Percentiles rank a stretch among this genome's conserved stretches.
phyloP scores from a whole-genome alignment of 2,888 invertebrate genomes.

The Imbricaverruca yamaguchii region DNA sequence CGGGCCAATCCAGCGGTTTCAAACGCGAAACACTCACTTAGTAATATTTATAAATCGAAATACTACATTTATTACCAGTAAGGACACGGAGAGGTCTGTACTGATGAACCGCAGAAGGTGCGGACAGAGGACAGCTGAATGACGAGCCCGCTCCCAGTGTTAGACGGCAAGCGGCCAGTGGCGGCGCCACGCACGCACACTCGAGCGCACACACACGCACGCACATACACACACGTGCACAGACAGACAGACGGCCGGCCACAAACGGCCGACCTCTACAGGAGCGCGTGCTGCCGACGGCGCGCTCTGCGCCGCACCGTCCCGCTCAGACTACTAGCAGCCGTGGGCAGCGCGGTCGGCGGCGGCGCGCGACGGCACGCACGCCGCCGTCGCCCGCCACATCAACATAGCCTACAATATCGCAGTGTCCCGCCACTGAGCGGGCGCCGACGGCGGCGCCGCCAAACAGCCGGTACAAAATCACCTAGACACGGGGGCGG shows the following conservation, averaged over 20 bases:
- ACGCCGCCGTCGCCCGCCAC: not conserved
- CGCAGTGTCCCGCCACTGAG: no score
- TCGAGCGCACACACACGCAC: no score
- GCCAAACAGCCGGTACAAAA: conserved; percentile 10
- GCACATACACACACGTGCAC: not conserved
- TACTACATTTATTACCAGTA: conserved; percentile 17
- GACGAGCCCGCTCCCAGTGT: not conserved
- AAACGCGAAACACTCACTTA: not conserved
- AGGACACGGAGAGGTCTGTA: not conserved
- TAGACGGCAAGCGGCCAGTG: not conserved
- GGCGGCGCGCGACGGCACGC: not conserved
- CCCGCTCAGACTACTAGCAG: not conserved
- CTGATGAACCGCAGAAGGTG: not conserved
- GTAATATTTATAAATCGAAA: conserved; percentile 17
- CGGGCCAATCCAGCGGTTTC: no score
- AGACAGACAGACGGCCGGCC: not conserved
- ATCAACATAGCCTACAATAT: no score
- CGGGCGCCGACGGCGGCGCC: not conserved
- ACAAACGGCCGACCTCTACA: not conserved
- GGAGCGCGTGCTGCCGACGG: not conserved
- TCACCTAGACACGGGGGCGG: not conserved
- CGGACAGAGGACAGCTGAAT: not conserved
- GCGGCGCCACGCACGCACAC: not conserved
- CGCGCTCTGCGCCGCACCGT: not conserved
- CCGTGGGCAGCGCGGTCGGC: not conserved